Evolutionary conservation across 2,113 vertebrate genomes (phyloP), one percentile per base, ranked within the genome.

Genomic region (Ivindomyrus marchei): DNA sequence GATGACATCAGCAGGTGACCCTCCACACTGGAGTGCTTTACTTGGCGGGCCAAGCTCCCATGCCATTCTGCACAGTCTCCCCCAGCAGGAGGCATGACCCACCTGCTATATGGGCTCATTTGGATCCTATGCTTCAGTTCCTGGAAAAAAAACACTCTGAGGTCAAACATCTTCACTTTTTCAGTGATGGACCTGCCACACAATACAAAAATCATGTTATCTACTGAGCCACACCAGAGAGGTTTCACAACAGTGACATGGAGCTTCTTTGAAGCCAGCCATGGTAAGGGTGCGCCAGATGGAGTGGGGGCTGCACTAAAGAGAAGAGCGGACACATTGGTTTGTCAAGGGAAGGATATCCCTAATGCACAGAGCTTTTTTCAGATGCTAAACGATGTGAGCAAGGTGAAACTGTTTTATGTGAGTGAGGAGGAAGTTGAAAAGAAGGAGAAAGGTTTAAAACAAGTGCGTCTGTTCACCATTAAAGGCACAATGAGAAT

Each of bases 341-440:
- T 88, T 24, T 47, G 66, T n/a, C 89, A 90, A 19, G 85, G 89
- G 27, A 90, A 49, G 42, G 56, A 90, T 74, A 90, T 90, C n/a
- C 84, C 85, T 70, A 46, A 52, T 77, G 89, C 56, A 52, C 58
- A 88, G 85, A 88, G 62, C 45, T 74, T 88, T 50, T 90, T 88
- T 42, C 52, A 58, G 83, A 15, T 85, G 80, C 83, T 90, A 39
- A 90, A 86, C 1, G 50, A 86, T 7, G 31, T 45, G n/a, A 85
- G 50, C 77, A 85, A 88, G n/a, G 39, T 58, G 58, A 90, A 87
- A 77, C 89, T 88, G n/a, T 90, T 53, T 52, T 90, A 90, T 49
- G 85, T 90, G 62, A 88, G 39, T 52, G 90, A 88, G 45, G 90
- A 90, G 86, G 70, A 90, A 58, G 90, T 90, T 88, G 86, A 90